These are phyloP conservation scores for Oppia nitens DNA, from an alignment of 1,140 invertebrate genomes.

Conservation along the genomic window DNA sequence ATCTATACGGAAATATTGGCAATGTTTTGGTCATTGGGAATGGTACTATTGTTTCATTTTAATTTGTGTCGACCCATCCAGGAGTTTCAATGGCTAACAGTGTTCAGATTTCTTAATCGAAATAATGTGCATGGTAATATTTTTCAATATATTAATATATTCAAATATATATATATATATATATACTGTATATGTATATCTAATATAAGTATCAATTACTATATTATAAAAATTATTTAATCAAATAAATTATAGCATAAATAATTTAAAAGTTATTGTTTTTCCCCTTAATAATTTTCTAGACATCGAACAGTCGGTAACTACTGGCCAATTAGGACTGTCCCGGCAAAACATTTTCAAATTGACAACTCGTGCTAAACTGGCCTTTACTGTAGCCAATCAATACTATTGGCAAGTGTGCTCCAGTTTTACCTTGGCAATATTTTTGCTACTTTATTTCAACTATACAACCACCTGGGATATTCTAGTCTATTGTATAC, in stretches of 20 bases:
- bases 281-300: not conserved
- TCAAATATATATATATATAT: too few relatives aligned
- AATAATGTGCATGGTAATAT: constrained; percentile 1
- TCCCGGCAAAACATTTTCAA: not conserved
- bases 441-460: not conserved
- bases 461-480: not conserved
- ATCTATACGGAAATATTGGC: not conserved
- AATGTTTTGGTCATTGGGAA: constrained; percentile 1
- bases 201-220: too few relatives aligned
- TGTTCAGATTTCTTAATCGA: constrained; percentile 6
- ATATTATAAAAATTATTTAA: too few relatives aligned
- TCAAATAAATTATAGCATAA: too few relatives aligned
- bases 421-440: not conserved
- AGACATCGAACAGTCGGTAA: not conserved
- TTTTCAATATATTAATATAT: too few relatives aligned
- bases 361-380: not conserved
- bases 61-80: not conserved
- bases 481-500: constrained; percentile 1
- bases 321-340: not conserved
- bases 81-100: not conserved
- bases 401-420: constrained; percentile 3
- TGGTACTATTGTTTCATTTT: not conserved
- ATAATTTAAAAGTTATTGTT: too few relatives aligned
- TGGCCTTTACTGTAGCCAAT: not conserved
- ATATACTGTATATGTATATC: too few relatives aligned